These are phyloP conservation scores for Procavia capensis DNA, from an alignment of 2,113 vertebrate genomes.

Conservation along the genomic window DNA sequence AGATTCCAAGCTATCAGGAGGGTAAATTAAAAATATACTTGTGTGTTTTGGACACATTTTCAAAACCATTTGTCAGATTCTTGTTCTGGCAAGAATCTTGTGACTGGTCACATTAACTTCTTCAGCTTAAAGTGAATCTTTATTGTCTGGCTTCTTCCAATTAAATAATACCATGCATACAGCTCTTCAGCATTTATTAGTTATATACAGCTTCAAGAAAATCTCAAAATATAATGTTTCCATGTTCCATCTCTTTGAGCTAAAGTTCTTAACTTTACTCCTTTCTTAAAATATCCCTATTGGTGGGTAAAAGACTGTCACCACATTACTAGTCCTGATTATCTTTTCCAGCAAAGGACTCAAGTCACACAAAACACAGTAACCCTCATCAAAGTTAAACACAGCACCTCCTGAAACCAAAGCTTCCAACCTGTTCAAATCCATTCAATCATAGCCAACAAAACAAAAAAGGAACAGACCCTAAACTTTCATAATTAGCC, in stretches of 20 bases:
- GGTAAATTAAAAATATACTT: constrained; percentile 78
- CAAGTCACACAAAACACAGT: background rate
- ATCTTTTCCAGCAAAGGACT: background rate
- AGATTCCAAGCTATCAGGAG: constrained; percentile 73
- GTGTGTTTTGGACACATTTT: constrained; percentile 64
- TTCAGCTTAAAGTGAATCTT: constrained; percentile 63
- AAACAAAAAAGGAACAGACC: too few relatives aligned
- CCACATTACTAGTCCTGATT: background rate
- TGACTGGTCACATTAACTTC: constrained; percentile 63
- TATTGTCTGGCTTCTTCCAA: constrained; percentile 14
- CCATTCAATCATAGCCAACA: too few relatives aligned
- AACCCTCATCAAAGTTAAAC: background rate
- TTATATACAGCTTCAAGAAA: background rate
- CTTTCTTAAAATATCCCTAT: background rate
- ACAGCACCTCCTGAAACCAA: background rate
- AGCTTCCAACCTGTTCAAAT: too few relatives aligned
- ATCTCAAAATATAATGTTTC: constrained; percentile 3
- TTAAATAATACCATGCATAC: constrained; percentile 52
- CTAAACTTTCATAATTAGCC: too few relatives aligned
- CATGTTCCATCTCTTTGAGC: background rate
- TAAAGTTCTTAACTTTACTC: constrained; percentile 24
- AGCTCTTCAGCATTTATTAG: constrained; percentile 49
- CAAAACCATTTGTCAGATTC: constrained; percentile 74
- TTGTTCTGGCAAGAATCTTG: constrained; percentile 65
- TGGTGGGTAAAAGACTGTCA: background rate